phyloP scores from a whole-genome alignment of 2,888 invertebrate species.

The Cheilosia scutellata region DNA sequence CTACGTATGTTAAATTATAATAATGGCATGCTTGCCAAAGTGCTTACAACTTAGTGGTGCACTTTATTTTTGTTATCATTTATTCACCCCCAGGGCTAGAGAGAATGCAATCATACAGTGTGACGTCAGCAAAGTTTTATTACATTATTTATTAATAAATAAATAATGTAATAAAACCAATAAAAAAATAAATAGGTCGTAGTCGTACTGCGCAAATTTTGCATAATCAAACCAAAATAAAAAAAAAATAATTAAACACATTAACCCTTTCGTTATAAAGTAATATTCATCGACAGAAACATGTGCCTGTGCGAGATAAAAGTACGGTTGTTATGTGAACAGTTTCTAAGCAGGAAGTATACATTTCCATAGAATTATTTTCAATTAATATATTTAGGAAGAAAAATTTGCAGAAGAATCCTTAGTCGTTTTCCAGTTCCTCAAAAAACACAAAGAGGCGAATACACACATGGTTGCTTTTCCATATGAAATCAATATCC shows the following conservation, averaged over 20 bases:
- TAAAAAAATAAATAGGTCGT: too few species aligned
- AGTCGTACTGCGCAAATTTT: too few species aligned
- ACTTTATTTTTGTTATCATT: too few species aligned
- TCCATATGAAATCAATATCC: slow-evolving; percentile 35
- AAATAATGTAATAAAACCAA: too few species aligned
- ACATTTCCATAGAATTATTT: neutral
- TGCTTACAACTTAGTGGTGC: too few species aligned
- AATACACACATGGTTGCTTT: slow-evolving; percentile 20
- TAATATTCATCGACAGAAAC: neutral
- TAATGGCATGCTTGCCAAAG: too few species aligned
- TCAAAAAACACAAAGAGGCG: neutral
- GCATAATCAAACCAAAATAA: neutral
- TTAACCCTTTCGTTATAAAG: too few species aligned
- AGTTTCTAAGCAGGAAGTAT: neutral
- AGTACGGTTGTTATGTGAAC: neutral
- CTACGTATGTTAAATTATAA: too few species aligned
- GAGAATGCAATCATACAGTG: too few species aligned
- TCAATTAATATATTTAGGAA: slow-evolving; percentile 29
- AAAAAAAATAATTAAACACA: neutral
- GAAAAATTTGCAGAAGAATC: neutral
- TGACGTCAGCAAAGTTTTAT: too few species aligned
- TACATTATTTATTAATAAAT: too few species aligned
- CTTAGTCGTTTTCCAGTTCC: neutral
- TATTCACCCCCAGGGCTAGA: too few species aligned
- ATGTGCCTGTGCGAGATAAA: neutral